Evolutionary conservation across 2,888 invertebrate species (phyloP), one percentile per base, ranked within the genome.

Genomic region (Epistrophe eligans): DNA sequence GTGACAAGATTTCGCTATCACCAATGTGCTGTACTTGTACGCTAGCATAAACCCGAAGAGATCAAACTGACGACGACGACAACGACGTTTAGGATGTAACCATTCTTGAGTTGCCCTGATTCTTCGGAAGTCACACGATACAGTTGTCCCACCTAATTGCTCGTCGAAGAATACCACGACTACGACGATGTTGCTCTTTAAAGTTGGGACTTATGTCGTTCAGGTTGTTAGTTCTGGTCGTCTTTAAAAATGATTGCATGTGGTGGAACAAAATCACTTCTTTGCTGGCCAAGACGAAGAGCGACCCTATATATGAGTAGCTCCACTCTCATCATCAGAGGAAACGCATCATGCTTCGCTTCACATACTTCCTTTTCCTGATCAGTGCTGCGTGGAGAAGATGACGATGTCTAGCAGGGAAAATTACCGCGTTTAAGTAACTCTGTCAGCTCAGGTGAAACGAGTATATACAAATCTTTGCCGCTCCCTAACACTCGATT

Each of bases 311-410:
- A 35, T 60, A 19, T 24, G 7, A 60, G 17, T 19, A 60, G 38
- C 43, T 43, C 35, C 72, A 62, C 43, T n/a, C 28, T 35, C 40
- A 38, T 55, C 74, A 79, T 60, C 76, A 73, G 80, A 88, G 89
- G 89, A 89, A 89, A 89, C 88, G 84, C 88, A 89, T 89, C 89
- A 89, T 88, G 89, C 89, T 89, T 87, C 87, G 89, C 88, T 89
- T 87, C 71, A 83, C 88, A 82, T 87, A 89, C 89, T 89, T 89
- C 89, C 89, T 89, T 89, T 89, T 89, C 89, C 89, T 89, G 89
- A 88, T 83, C 89, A 89, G 67, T 82, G 88, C 89, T 80, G 88
- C 87, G 89, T 89, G 89, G 89, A 89, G 88, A 89, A 89, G 88
- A 88, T 83, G 84, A 72, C 84, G 88, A 88, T 45, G 84, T 79